Conservation (phyloP, 2,888 invertebrate genomes). For the Hoplodrina blanda region DNA sequence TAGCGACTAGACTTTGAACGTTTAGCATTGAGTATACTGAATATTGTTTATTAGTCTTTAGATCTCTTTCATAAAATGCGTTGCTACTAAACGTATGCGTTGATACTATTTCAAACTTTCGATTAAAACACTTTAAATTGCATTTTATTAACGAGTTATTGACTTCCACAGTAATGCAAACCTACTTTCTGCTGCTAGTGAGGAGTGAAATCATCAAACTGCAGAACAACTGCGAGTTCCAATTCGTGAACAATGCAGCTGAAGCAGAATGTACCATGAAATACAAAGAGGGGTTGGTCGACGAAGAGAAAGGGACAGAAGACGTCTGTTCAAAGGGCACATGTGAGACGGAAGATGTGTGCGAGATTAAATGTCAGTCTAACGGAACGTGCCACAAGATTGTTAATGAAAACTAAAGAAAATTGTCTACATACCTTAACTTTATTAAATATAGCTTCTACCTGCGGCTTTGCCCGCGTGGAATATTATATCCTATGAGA, state of each 20-base stretch:
- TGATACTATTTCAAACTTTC: no score
- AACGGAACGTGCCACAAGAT: conserved; percentile 6
- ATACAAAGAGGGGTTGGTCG: conserved; percentile 4
- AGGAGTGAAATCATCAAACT: conserved; percentile 61
- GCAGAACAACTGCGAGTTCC: conserved; percentile 35
- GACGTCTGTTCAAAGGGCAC: neutral
- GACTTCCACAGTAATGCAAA: conserved; percentile 8
- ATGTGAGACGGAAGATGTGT: neutral
- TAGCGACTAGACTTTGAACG: no score
- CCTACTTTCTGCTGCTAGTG: conserved; percentile 45
- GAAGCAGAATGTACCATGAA: conserved; percentile 45
- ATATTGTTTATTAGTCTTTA: no score
- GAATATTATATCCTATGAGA: no score
- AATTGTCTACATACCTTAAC: no score
- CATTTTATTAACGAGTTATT: neutral
- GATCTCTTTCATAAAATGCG: no score
- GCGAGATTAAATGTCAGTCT: conserved; percentile 1
- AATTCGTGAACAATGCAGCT: conserved; percentile 52
- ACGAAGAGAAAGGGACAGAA: conserved; percentile 17
- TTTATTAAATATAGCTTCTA: no score
- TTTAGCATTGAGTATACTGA: no score
- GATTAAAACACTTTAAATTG: no score
- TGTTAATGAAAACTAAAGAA: conserved; percentile 1
- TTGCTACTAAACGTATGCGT: no score
- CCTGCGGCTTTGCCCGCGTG: no score